Base-by-base conservation (phyloP, 2,888 invertebrate genomes). In the Synanthedon formicaeformis region DNA sequence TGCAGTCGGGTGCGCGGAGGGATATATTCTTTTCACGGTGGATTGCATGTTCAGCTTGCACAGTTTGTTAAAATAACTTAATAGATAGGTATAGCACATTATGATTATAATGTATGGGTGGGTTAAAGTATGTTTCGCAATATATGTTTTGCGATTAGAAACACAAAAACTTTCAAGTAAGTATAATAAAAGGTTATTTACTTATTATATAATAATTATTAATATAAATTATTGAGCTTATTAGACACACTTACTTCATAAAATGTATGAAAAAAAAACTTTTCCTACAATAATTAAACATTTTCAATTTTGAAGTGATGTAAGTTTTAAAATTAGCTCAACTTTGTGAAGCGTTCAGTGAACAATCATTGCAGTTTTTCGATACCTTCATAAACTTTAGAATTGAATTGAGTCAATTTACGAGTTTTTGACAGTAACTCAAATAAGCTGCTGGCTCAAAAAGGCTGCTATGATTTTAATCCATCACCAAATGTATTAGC, bases 301-400 rank as follows among this genome's bases (percentile, higher is more conserved):
- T 11, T 45, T 45, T 45, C 8, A 34, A 34, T 8, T 34, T 6
- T 34, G 2, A 34, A 8, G 8, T 45, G 1, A 45, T 45, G 45
- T n/a, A 4, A 6, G n/a, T 45, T 45, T 45, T 45, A n/a, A 65
- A 71, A 69, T 68, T 66, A 64, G 59, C 57, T 62, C 62, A 65
- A 66, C 67, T 68, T 65, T 62, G 49, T 57, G 56, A 34, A 8
- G 27, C 27, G 8, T 34, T 56, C 58, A 57, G 57, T 58, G 16
- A 56, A 59, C 60, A 60, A 62, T 54, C 53, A 56, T 54, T 68
- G 71, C 69, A 71, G 67, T 75, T 78, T 77, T 73, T 78, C 69
- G 71, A 74, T 66, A 69, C n/a, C 16, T 14, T 45, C 69, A 74
- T 77, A 75, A 75, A 76, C 62, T 70, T 70, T 60, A 64, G 59